Base-by-base conservation (phyloP, 2,113 vertebrate genomes). In the Phaethornis superciliosus region DNA sequence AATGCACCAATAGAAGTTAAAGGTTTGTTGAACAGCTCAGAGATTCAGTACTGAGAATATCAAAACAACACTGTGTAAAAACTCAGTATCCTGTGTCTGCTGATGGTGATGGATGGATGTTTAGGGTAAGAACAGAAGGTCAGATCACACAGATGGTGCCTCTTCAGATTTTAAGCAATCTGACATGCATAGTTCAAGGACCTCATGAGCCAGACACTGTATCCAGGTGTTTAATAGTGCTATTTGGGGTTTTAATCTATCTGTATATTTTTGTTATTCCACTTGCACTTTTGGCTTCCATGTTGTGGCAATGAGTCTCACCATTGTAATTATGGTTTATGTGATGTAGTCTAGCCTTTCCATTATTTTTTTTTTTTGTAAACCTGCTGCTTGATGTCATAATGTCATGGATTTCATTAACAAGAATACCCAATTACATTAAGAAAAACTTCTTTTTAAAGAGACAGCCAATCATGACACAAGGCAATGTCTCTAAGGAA, bases 201-300 rank as follows among this genome's bases (percentile, higher is more conserved):
- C 32, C 69, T 72, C 0, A 4, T 14, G 30, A 60, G 71, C 70
- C 62, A 80, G 71, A 18, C 16, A 3, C 33, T 30, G 46, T 77
- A 69, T 70, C 80, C 76, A 32, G 6, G 55, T 93, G 71, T 92
- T 89, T 44, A 74, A 42, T 27, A 37, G 46, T 2, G 1, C 49
- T 59, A 74, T 65, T 75, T 70, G 68, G 62, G 65, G 10, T 47
- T 85, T 67, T 85, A 62, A 75, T 58, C 64, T 85, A 14, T 37
- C 52, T 80, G 47, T 88, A 19, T 83, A 58, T 76, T 93, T 89
- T 90, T 95, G 88, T 94, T 88, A 74, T 88, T 52, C 16, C 76
- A 44, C 71, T 62, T 72, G 32, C 0, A 2, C 75, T 85, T 89
- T 26, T 46, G 79, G 67, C 90, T 93, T 95, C 49, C 3, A 0